phyloP scores from a whole-genome alignment of 2,797 vertebrate genomes.

The Hylomyscus alleni region DNA sequence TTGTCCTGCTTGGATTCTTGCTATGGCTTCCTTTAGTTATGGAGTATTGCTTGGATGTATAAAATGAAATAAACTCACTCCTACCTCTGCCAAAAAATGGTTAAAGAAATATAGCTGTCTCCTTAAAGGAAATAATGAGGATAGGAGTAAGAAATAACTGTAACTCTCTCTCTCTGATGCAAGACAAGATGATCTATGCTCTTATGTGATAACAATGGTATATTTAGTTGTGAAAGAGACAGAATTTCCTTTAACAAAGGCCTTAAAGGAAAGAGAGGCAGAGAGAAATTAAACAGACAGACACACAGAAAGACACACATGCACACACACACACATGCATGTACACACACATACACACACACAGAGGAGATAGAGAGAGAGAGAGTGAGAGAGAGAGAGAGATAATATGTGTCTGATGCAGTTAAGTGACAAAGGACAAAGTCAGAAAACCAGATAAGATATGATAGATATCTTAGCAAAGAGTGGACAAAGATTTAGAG shows the following conservation, averaged over 20 bases:
- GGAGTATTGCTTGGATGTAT: too few species aligned
- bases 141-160: background rate
- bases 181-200: background rate
- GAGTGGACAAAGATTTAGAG: background rate
- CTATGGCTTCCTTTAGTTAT: too few species aligned
- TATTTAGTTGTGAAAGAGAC: background rate
- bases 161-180: background rate
- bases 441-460: background rate
- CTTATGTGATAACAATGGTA: background rate
- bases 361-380: background rate
- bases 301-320: background rate
- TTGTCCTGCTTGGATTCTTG: too few species aligned
- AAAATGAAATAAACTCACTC: too few species aligned
- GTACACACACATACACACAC: background rate
- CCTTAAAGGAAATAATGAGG: too few species aligned
- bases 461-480: background rate
- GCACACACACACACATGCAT: too few species aligned
- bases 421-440: background rate
- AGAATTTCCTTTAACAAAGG: background rate
- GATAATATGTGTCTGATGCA: too few species aligned
- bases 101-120: background rate
- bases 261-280: background rate
- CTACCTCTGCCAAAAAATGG: too few species aligned
- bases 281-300: background rate
- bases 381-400: background rate